Percentiles rank a stretch among this genome's conserved stretches.
phyloP scores from a whole-genome alignment of 2,797 vertebrate genomes.

The Sparidentex hasta region DNA sequence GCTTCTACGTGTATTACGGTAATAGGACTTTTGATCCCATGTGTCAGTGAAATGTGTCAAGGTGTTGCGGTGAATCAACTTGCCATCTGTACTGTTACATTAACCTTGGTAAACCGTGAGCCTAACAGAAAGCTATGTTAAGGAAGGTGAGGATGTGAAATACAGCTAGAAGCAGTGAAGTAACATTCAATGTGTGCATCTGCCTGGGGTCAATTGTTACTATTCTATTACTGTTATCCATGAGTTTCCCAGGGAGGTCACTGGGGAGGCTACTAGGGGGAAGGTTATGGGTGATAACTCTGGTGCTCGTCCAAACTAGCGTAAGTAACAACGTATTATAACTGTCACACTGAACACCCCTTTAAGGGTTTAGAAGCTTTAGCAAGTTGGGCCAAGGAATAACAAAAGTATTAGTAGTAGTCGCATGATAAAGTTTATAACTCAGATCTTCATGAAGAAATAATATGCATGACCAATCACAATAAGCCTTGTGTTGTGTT shows the following conservation, averaged over 20 bases:
- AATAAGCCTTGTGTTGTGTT: too few relatives aligned
- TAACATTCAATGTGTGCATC: conserved; percentile 18
- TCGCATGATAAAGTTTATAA: too few relatives aligned
- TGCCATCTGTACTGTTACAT: conserved; percentile 66
- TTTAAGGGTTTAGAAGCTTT: too few relatives aligned
- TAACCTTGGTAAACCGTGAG: conserved; percentile 56
- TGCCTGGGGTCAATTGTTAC: conserved; percentile 11
- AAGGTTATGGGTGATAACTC: too few relatives aligned
- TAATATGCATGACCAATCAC: too few relatives aligned
- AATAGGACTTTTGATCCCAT: conserved; percentile 51
- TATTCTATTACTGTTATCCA: neutral
- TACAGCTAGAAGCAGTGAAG: conserved; percentile 11
- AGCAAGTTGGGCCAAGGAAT: too few relatives aligned
- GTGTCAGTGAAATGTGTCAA: conserved; percentile 63
- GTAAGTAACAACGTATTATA: too few relatives aligned
- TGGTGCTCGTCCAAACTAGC: too few relatives aligned
- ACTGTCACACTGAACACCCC: too few relatives aligned
- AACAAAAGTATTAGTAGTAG: too few relatives aligned
- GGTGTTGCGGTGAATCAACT: conserved; percentile 53
- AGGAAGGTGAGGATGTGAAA: conserved; percentile 46
- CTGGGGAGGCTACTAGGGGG: too few relatives aligned
- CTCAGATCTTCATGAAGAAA: too few relatives aligned
- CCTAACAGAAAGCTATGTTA: conserved; percentile 45
- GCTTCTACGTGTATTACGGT: conserved; percentile 44
- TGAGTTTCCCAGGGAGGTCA: conserved; percentile 3